Evolutionary conservation across 2,113 vertebrate species (phyloP).

Genomic region (Opisthocomus hoazin): DNA sequence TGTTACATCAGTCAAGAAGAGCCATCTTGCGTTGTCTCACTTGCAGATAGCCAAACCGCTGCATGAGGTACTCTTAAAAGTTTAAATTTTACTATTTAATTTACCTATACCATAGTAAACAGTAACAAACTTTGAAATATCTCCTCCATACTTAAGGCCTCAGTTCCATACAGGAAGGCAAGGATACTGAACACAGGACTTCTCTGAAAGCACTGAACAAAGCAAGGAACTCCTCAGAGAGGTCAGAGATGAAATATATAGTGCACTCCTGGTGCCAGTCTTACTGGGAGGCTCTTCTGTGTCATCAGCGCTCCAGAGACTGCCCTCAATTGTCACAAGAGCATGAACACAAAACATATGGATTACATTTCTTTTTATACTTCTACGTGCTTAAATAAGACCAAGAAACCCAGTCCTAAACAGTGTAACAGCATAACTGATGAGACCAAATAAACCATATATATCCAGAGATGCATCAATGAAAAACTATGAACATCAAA

Average conservation of each 20-base stretch:
- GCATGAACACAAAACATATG: not conserved
- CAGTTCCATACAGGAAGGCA: not conserved
- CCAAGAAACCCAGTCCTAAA: not conserved
- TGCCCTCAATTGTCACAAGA: not conserved
- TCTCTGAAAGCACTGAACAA: not conserved
- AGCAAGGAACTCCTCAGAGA: not conserved
- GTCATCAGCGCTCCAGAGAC: fast-evolving
- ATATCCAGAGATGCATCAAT: not conserved
- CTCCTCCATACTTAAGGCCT: not conserved
- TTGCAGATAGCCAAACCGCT: not conserved
- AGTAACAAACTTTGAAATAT: not conserved
- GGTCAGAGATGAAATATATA: not conserved
- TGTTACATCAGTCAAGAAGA: not conserved
- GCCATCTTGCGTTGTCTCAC: fast-evolving
- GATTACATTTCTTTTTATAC: not conserved
- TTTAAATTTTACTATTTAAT: not conserved
- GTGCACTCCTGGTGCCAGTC: not conserved
- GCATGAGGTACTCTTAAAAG: fast-evolving
- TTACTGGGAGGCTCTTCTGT: not conserved
- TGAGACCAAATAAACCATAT: not conserved
- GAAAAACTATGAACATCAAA: not conserved
- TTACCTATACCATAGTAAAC: not conserved
- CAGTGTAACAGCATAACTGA: not conserved
- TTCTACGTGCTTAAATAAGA: not conserved
- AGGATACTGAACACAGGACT: not conserved